Evolutionary conservation across 2,888 invertebrate species (phyloP), one percentile per base, ranked within the genome.

Genomic region (Drosophila buzzatii): DNA sequence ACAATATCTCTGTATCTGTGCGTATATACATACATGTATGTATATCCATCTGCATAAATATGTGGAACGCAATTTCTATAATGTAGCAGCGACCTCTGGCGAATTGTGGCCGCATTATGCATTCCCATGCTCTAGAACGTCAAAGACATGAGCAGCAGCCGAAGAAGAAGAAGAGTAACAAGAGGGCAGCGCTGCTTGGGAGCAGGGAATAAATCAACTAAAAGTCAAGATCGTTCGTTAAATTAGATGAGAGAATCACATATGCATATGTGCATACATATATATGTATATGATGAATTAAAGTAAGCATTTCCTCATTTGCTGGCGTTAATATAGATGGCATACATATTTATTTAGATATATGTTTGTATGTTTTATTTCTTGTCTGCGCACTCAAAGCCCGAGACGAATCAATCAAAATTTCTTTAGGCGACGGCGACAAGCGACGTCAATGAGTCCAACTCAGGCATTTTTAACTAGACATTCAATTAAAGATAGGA

Each of bases 281-380:
- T 60, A 57, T 47, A 62, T 60, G 52, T 69, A 71, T 63, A 86
- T 31, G 14, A 41, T 27, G 27, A 69, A 76, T 79, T 90, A 85
- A 85, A 85, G 79, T 88, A 85, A 79, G 79, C 74, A 82, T 82
- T 85, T 85, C 90, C 85, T 85, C 73, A 85, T 85, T 85, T 77
- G 64, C 47, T 71, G 74, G 82, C 70, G 59, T 72, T 61, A 59
- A 31, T 33, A 33, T 8, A n/a, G 8, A n/a, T 31, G 20, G 16
- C n/a, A 45, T 37, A 39, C 14, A 39, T 42, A 49, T 44, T 10
- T 39, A 41, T 58, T 18, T 33, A 35, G 14, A 44, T 35, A 18
- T 14, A 18, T 20, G 10, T 10, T 2, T 42, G 10, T 18, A 55
- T 45, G 12, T 42, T n/a, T 8, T 10, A 37, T n/a, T 8, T 10